phyloP scores from a whole-genome alignment of 2,113 vertebrate species.

The Amphilophus citrinellus region DNA sequence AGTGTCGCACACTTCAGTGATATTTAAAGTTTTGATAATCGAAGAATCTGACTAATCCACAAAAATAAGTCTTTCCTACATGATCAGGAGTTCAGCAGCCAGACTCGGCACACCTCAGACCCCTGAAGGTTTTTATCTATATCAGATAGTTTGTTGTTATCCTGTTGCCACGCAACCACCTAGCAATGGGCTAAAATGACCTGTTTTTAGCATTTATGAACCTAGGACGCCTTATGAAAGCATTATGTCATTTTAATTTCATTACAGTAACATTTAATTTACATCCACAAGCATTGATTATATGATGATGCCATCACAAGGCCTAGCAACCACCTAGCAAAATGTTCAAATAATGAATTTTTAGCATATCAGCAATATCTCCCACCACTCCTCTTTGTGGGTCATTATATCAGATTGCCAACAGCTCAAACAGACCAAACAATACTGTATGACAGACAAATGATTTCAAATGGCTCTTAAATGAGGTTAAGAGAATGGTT shows the following conservation, averaged over 20 bases:
- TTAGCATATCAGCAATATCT: not conserved
- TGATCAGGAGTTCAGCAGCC: not conserved
- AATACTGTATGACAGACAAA: not conserved
- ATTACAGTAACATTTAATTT: not conserved
- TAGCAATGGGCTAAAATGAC: not conserved
- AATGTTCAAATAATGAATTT: not conserved
- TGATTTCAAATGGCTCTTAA: not conserved
- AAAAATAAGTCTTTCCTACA: not conserved
- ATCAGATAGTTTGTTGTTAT: not conserved
- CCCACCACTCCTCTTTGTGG: not conserved
- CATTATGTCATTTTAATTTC: not conserved
- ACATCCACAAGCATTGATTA: not conserved
- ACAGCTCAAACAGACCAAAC: not conserved
- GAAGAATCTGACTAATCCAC: not conserved
- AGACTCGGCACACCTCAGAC: not conserved
- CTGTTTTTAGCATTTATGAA: not conserved
- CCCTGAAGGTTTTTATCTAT: not conserved
- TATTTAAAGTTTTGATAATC: no score
- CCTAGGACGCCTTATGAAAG: not conserved
- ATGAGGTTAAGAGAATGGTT: not conserved
- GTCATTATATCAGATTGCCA: not conserved
- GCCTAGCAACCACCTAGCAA: not conserved
- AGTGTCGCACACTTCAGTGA: no score
- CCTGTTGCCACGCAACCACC: not conserved
- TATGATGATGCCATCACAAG: fast-evolving